Percentiles rank a stretch among this genome's conserved stretches.
Evolutionary conservation across 2,888 invertebrate species (phyloP).

Genomic region (Flexamia atlantica): DNA sequence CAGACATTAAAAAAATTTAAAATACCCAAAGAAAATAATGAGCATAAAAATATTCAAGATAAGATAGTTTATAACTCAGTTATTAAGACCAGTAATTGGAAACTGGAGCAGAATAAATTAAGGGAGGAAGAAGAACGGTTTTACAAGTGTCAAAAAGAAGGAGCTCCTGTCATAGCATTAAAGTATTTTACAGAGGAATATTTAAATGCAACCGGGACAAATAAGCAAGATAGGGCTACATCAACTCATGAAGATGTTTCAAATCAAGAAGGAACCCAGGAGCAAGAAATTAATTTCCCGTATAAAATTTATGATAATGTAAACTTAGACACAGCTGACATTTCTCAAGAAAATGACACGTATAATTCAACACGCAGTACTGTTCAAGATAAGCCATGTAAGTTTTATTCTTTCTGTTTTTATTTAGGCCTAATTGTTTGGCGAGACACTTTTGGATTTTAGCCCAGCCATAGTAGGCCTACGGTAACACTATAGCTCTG

Average conservation of each 20-base stretch:
- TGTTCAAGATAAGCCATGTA: constrained; percentile 33
- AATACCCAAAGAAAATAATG: background rate
- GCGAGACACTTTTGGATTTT: background rate
- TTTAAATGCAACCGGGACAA: background rate
- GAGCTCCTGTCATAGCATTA: background rate
- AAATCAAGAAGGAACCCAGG: background rate
- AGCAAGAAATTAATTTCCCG: constrained; percentile 29
- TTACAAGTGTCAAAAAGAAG: background rate
- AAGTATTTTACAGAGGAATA: constrained; percentile 34
- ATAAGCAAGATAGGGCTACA: background rate
- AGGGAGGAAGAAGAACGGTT: background rate
- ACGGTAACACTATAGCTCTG: too few relatives aligned
- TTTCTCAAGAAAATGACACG: constrained; percentile 4
- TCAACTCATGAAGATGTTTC: background rate
- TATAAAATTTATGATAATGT: constrained; percentile 38
- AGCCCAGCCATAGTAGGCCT: too few relatives aligned
- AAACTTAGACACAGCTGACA: background rate
- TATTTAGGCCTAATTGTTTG: background rate
- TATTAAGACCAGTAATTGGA: background rate
- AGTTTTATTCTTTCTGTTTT: background rate
- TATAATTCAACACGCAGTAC: background rate
- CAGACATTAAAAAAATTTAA: background rate
- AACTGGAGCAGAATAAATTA: too few relatives aligned
- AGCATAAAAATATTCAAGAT: background rate
- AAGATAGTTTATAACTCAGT: constrained; percentile 12